Base-by-base conservation (phyloP, 2,797 vertebrate species). In the Rhinatrema bivittatum region DNA sequence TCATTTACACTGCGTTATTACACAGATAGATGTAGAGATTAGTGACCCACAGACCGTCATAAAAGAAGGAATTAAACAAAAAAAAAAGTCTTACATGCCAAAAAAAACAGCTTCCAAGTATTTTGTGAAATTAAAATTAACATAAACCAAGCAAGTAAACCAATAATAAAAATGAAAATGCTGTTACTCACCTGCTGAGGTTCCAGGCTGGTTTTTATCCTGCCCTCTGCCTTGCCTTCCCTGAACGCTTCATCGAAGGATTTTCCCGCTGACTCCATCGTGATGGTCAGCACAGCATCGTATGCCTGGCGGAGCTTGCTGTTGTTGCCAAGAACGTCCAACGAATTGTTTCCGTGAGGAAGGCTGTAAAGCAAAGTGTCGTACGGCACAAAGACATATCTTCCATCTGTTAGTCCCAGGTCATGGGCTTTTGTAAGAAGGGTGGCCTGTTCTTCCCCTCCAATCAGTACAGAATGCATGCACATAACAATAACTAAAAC, bases 401-500 rank as follows among this genome's bases (percentile, higher is more conserved):
- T 80, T 48, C 91, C 93, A 2, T 78, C 79, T 1, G 90, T 88
- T 60, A 96, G 70, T 25, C 93, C 91, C 88, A 94, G 84, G 50
- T 87, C 66, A 8, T 82, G 79, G 26, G 91, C 91, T 65, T 86
- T 91, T 39, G 81, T 78, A 14, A 99, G 85, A 25, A 96, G 82
- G 10, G 28, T 43, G 0, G 51, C 80, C 56, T 97, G 91, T 35
- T 84, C 87, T 31, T 87, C 60, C 7, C 91, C 93, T 53, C 91
- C 91, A 21, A 89, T 34, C 51, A 97, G 80, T 25, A 81, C 56
- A 0, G 90, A 98, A 65, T 91, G 89, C 92, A 98, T 96, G 70
- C 94, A 98, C 86, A 97, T 90, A 49, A 97, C 65, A 39, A 97
- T 80, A 36, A 93, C 92, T 98, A 76, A 19, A 78, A 77, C 4